Evolutionary conservation across 2,797 vertebrate genomes (phyloP), one percentile per base, ranked within the genome.

Genomic region (Galaxias olidus): DNA sequence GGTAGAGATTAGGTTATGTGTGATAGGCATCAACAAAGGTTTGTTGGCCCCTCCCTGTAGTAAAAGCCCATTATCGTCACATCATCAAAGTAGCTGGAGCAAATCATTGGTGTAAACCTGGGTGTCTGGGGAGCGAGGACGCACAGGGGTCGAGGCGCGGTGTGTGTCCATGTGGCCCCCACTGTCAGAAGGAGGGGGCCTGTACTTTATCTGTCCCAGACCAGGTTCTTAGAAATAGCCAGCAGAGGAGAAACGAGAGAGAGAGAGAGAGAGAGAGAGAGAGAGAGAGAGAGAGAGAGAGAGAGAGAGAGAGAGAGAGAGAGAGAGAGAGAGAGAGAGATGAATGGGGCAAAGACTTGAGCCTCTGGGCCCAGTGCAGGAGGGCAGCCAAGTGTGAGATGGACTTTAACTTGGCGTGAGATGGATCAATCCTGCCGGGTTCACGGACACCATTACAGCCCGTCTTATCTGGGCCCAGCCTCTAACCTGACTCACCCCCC

Each of bases 51-150:
- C 72, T 61, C 59, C 79, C 59, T 47, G 20, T 60, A 14, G 59
- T 74, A 59, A 76, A 84, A 77, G 82, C 52, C 77, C 74, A 79
- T 85, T 87, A 87, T 78, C 76, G 74, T 76, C 74, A 79, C 66
- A 70, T 81, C 81, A 86, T 89, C 85, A 77, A 77, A 77, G 49
- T 44, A 49, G 70, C 56, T 62, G 55, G 77, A 84, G 86, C 77
- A 48, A 50, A 81, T 80, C 68, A 64, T 72, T 82, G 77, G 68
- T 75, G 57, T 73, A 69, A 81, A 88, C 87, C 74, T 73, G 69
- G 47, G 54, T 71, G 72, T 51, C 65, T 62, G 72, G 69, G 73
- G 70, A 63, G 71, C 8, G 66, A 67, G 69, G 74, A 78, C 77
- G 80, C 64, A 42, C 10, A 58, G 63, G 49, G 54, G 11, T 5